Conservation (phyloP, 2,113 vertebrate genomes). For the Solenodon paradoxus region DNA sequence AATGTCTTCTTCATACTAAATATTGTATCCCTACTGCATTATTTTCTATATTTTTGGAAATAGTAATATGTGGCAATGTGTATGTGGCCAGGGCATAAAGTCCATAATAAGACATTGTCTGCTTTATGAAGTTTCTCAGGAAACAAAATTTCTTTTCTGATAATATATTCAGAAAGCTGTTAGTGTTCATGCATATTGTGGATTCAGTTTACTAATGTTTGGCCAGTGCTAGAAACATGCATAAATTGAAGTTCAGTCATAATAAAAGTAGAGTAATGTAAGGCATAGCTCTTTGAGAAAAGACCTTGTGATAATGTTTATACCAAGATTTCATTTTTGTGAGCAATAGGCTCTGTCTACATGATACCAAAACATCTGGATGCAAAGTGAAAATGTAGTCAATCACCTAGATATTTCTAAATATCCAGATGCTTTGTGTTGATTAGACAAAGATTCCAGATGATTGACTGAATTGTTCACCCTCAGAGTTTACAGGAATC, state of each 20-base stretch:
- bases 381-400: slow-evolving; percentile 36
- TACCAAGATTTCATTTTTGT: slow-evolving; percentile 30
- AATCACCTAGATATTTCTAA: slow-evolving; percentile 52
- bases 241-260: slow-evolving; percentile 8
- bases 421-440: slow-evolving; percentile 51
- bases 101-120: background rate
- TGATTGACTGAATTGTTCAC: slow-evolving; percentile 51
- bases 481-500: background rate
- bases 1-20: background rate
- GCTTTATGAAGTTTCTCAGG: background rate
- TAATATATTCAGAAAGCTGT: background rate
- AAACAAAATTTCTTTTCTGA: background rate
- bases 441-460: slow-evolving; percentile 40
- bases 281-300: slow-evolving; percentile 42
- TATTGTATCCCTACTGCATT: background rate
- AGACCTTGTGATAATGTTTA: slow-evolving; percentile 39
- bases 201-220: slow-evolving; percentile 5
- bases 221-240: background rate
- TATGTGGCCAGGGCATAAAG: background rate
- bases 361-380: slow-evolving; percentile 52
- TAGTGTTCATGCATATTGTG: background rate
- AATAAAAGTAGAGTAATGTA: slow-evolving; percentile 31
- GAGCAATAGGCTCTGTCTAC: slow-evolving; percentile 36
- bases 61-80: background rate
- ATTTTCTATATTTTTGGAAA: background rate